Base-by-base conservation (phyloP, 2,113 vertebrate genomes). In the Camarhynchus parvulus region DNA sequence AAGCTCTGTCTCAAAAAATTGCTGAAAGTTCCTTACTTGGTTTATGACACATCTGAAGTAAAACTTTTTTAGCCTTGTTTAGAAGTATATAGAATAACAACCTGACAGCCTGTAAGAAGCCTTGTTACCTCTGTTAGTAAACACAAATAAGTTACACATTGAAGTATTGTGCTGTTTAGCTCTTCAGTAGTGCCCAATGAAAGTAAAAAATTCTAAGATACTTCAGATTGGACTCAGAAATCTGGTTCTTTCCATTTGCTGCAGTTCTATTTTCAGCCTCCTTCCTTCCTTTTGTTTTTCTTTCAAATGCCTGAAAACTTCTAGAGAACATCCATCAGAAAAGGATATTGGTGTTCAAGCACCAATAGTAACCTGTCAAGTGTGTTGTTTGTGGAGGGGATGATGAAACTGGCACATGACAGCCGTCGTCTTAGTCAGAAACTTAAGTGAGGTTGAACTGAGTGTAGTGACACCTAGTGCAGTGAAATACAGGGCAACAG, bases 1-100 rank as follows among this genome's bases (percentile, higher is more conserved):
- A 93, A 72, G 66, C 64, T 81, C n/a, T 59, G 33, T 70, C 31
- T 84, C 33, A 59, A 47, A 91, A 56, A 70, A n/a, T 35, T 73
- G 53, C 74, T 89, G 58, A 46, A 91, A 77, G 62, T 87, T 95
- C 64, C 78, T 76, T 50, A 46, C 33, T 49, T 87, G 63, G 79
- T 86, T 88, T 83, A 30, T 83, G 28, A 42, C 8, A 22, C 55
- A 78, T 74, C 64, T 94, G 28, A 91, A 56, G n/a, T 25, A 28
- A 81, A 59, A 77, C 20, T n/a, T 72, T 21, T 2, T 59, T 78
- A 67, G 59, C 35, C 33, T 85, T 63, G 24, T 81, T 66, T 87
- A 82, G 22, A 74, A 80, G 30, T 37, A 17, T 7, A 5, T n/a
- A 61, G 59, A 87, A 9, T 67, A 50, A 95, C 63, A 85, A 55